Evolutionary conservation across 2,797 vertebrate genomes (phyloP), one percentile per base, ranked within the genome.

Genomic region (Muscicapa striata): DNA sequence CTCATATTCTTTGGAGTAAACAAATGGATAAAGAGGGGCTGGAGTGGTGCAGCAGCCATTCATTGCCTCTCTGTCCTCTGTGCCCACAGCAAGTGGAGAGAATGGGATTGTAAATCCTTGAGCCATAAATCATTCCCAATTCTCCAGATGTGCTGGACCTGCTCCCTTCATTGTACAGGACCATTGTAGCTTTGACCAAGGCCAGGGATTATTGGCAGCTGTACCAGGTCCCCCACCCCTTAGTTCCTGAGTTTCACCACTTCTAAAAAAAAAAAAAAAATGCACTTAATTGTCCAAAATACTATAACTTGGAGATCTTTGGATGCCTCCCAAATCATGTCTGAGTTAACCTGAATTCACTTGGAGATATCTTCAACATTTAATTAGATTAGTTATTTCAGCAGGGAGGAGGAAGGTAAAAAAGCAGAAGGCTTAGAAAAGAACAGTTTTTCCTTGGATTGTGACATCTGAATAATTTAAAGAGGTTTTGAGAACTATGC

Each of bases 401-500:
- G 78, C 73, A 86, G 48, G 13, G 69, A 86, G 59, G 26, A 90
- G 46, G 62, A 84, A 84, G 87, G 92, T 66, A 90, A 78, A 94
- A 95, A 96, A 84, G 19, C 77, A 94, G 91, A 94, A 78, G 5
- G 9, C 87, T 94, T 95, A 92, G 79, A 81, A 94, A 85, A 95
- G 78, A 96, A 46, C 32, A 66, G 57, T 66, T 93, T 97, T 97
- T 89, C 57, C 62, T 69, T 58, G 69, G 61, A 84, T 90, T 94
- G 86, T 90, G 93, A 95, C 77, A 89, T 84, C 75, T 95, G 96
- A 97, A 96, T 97, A 96, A 97, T 96, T 97, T 96, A 96, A 94
- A 88, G 79, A 85, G 83, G 80, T 90, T 94, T 95, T 95, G 90
- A 97, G 96, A 96, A 96, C 72, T 73, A 58, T 88, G 90, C 52